Base-by-base conservation (phyloP, 92 coral and sea anemone species). In the Pocillopora meandrina region DNA sequence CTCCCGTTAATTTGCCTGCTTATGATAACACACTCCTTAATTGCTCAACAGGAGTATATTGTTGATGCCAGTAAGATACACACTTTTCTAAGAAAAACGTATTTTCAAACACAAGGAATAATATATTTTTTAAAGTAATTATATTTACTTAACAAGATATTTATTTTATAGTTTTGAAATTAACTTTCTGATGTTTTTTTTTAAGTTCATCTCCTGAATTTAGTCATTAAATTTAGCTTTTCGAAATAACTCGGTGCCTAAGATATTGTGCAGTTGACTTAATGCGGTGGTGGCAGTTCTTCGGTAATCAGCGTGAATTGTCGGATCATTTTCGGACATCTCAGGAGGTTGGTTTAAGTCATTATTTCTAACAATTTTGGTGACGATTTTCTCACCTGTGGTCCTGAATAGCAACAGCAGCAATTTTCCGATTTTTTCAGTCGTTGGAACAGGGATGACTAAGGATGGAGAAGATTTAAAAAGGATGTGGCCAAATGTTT, bases 111-210 rank as follows among this genome's bases (percentile, higher is more conserved):
- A 59, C 14, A 52, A 65, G 62, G 63, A 55, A 9, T 79, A 79
- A 79, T 55, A 79, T 78, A 75, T 76, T 56, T 75, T 34, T 61
- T 16, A 76, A 60, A 76, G 67, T 34, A 18, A 76, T 60, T 23
- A 33, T 76, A 61, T 79, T 64, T 47, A 79, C 83, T 23, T 21
- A 13, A 23, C 62, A 66, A 26, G 20, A 56, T 77, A 75, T 76
- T 77, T 74, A 84, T 83, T 65, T 72, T 72, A 31, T 12, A n/a
- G 67, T 61, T 82, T n/a, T 63, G n/a, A 65, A 67, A 82, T 18
- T 12, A 56, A 72, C 69, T 10, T 10, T 14, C 23, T 64, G 74
- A 1, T 59, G 62, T n/a, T 26, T 56, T 52, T 72, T 34, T n/a
- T 65, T 67, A 34, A 19, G 55, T 59, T 33, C 17, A 61, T 16